These are phyloP conservation scores for Pelobates cultripes DNA, from an alignment of 2,797 vertebrate species.

Conservation along the genomic window DNA sequence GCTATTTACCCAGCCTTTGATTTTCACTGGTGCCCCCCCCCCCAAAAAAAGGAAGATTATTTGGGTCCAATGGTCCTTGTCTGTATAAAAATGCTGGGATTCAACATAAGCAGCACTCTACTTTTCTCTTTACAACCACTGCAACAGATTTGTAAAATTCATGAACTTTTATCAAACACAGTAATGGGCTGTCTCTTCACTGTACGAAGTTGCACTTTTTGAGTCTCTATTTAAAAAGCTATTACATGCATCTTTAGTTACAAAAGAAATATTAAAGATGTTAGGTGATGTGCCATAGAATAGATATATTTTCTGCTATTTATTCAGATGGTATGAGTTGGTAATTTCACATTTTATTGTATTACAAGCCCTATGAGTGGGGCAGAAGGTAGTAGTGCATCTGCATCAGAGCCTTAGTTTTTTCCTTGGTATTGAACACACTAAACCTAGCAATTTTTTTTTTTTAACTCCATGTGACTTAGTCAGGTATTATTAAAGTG, in stretches of 20 bases:
- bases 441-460: no score
- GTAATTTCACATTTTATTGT: conserved; percentile 18
- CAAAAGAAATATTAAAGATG: conserved; percentile 23
- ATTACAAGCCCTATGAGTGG: not conserved
- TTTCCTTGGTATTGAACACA: no score
- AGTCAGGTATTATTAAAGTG: no score
- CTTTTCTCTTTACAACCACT: conserved; percentile 26
- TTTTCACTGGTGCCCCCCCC: no score
- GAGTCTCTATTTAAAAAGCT: conserved; percentile 22
- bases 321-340: conserved; percentile 15
- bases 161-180: conserved; percentile 27
- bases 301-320: conserved; percentile 15
- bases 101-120: not conserved
- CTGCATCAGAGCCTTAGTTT: not conserved
- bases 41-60: not conserved
- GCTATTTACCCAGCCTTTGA: no score
- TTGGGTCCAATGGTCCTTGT: conserved; percentile 22
- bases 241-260: conserved; percentile 47
- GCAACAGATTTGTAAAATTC: conserved; percentile 24
- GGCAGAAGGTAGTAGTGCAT: not conserved
- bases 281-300: not conserved
- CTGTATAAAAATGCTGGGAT: conserved; percentile 19
- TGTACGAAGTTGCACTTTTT: conserved; percentile 21
- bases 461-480: no score
- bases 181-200: conserved; percentile 17